These are phyloP conservation scores for Enteromius fasciolatus DNA, from an alignment of 2,797 vertebrate species.

Conservation along the genomic window DNA sequence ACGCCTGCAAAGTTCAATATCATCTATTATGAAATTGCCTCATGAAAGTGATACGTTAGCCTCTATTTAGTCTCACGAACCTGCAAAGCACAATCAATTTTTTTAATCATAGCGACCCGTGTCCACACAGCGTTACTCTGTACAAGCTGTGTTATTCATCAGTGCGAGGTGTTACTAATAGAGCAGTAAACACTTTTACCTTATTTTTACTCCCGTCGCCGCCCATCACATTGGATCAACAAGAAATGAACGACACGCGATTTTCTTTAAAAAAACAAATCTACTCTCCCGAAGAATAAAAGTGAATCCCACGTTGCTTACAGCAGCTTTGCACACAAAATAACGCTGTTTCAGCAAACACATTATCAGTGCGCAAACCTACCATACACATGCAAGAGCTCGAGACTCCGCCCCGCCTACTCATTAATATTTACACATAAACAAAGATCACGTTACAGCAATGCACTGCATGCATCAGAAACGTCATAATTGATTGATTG, in stretches of 20 bases:
- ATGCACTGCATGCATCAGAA: not conserved
- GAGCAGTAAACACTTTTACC: conserved; percentile 59
- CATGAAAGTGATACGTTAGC: not conserved
- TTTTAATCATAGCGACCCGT: not conserved
- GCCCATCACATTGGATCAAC: conserved; percentile 18
- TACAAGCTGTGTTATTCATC: too few relatives aligned
- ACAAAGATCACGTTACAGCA: conserved; percentile 4
- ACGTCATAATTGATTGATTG: conserved; percentile 40
- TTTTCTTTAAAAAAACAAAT: not conserved
- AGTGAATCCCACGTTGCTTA: not conserved
- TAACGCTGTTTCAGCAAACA: not conserved
- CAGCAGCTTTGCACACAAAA: not conserved
- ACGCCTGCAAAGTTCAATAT: not conserved
- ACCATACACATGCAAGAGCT: not conserved
- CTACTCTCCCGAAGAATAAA: not conserved
- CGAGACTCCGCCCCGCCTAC: not conserved
- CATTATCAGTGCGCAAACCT: too few relatives aligned
- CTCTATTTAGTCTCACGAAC: conserved; percentile 1
- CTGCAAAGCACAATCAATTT: not conserved
- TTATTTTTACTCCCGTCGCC: conserved; percentile 61
- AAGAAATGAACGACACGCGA: not conserved
- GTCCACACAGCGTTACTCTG: not conserved
- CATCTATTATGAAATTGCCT: not conserved
- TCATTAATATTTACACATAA: conserved; percentile 33
- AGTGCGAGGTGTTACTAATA: too few relatives aligned